These are phyloP conservation scores for Callyntrura guangdongensis DNA, from an alignment of 2,888 invertebrate genomes.

Conservation along the genomic window DNA sequence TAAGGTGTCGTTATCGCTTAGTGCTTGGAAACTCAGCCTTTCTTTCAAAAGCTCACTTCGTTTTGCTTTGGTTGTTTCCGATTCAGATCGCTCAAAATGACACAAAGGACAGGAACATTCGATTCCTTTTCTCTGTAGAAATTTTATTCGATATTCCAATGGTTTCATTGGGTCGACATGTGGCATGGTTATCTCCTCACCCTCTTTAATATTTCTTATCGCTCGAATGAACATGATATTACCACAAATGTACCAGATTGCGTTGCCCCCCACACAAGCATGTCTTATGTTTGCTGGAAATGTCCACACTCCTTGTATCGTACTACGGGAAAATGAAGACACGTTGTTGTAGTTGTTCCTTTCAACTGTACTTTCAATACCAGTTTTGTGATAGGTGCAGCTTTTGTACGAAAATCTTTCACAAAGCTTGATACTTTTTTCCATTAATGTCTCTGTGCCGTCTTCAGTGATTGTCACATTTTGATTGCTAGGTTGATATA, in stretches of 20 bases:
- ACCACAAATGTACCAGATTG: constrained; percentile 72
- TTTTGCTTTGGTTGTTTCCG: constrained; percentile 16
- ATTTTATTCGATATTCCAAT: constrained; percentile 32
- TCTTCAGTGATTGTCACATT: constrained; percentile 8
- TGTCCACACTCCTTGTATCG: constrained; percentile 71
- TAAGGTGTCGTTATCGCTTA: not conserved
- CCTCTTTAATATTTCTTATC: constrained; percentile 55
- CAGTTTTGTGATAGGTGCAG: not conserved
- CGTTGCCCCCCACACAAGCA: constrained; percentile 75
- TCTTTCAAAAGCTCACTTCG: constrained; percentile 11
- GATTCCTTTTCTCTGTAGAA: constrained; percentile 45
- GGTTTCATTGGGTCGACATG: constrained; percentile 68
- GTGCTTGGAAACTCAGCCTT: not conserved
- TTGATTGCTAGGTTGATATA: not conserved
- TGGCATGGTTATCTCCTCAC: constrained; percentile 71
- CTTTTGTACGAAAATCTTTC: constrained; percentile 26
- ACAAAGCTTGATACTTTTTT: constrained; percentile 55
- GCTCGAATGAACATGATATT: constrained; percentile 76
- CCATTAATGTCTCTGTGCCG: too few species aligned
- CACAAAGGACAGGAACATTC: constrained; percentile 66
- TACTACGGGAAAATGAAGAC: not conserved
- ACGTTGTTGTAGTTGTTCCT: not conserved
- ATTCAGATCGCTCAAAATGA: constrained; percentile 57
- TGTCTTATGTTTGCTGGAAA: constrained; percentile 72
- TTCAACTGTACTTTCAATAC: not conserved